Base-by-base conservation (phyloP, 2,797 vertebrate species). In the Antrozous pallidus region DNA sequence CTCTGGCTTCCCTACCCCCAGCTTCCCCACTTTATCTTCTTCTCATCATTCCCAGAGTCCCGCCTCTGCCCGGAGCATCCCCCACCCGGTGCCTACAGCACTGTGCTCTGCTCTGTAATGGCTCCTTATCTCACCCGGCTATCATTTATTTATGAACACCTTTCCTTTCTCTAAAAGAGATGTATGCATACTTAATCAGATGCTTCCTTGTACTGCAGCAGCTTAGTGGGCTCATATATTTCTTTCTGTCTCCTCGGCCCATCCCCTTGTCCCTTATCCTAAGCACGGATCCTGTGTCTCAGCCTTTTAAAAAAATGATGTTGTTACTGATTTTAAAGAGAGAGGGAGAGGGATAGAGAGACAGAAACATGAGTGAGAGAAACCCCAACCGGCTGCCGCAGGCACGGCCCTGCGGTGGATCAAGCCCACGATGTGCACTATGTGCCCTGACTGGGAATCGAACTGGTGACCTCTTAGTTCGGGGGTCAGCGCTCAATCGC, bases 81-180 rank as follows among this genome's bases (percentile, higher is more conserved):
- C 8, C 5, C 33, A 6, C 75, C 31, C 3, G 3, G 1, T 2
- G 42, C 58, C 67, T 1, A 1, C 8, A 3, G 31, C 20, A 0
- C 63, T 1, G 54, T 22, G 45, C 75, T 28, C 36, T 5, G 4
- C 75, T 28, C 12, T 4, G 28, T 8, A 8, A n/a, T 0, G 12
- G 73, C 67, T 75, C 31, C n/a, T 26, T 16, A 1, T 4, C 31
- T 67, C 33, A 9, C 14, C 31, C 22, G 0, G 14, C 22, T 33
- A 40, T 73, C 3, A 1, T 2, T 61, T 47, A 28, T 38, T 45
- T 38, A 36, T 31, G 42, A 78, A 11, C 42, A 4, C 18, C 7
- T 74, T n/a, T 33, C 13, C 38, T 79, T 61, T 51, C 8, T 38
- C 85, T 14, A 1, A 2, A 40, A 45, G 10, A 54, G 38, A 5